phyloP scores from a whole-genome alignment of 1,140 invertebrate genomes.

The Drosophila pachea region DNA sequence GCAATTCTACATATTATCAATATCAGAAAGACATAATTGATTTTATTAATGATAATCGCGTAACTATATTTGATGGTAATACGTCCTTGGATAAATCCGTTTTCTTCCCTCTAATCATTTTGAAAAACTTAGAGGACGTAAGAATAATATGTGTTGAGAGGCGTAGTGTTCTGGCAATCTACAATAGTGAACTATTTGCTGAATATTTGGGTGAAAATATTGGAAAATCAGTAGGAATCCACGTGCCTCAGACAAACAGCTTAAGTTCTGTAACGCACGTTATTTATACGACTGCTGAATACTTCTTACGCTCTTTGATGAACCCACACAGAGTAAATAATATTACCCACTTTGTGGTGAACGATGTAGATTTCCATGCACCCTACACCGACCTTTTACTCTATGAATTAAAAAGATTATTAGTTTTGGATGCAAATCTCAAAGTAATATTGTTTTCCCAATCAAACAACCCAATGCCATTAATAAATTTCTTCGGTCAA shows the following conservation, averaged over 20 bases:
- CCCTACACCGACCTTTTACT: slow-evolving; percentile 94
- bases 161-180: slow-evolving; percentile 49
- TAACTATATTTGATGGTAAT: slow-evolving; percentile 52
- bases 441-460: slow-evolving; percentile 91
- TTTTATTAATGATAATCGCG: slow-evolving; percentile 36
- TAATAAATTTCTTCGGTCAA: slow-evolving; percentile 56
- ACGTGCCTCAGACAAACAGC: slow-evolving; percentile 87
- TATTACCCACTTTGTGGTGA: slow-evolving; percentile 92
- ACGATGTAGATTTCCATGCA: slow-evolving; percentile 96
- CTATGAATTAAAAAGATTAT: slow-evolving; percentile 87
- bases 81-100: slow-evolving; percentile 55
- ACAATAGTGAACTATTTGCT: slow-evolving; percentile 80
- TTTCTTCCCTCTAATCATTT: slow-evolving; percentile 48
- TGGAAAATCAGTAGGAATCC: slow-evolving; percentile 94
- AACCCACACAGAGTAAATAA: slow-evolving; percentile 78
- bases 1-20: slow-evolving; percentile 1
- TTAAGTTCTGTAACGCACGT: slow-evolving; percentile 52
- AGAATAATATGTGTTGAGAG: slow-evolving; percentile 62
- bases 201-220: slow-evolving; percentile 91
- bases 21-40: slow-evolving; percentile 29
- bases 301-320: slow-evolving; percentile 56
- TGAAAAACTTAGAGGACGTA: slow-evolving; percentile 45
- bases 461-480: slow-evolving; percentile 13
- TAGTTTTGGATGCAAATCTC: slow-evolving; percentile 85
- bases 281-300: slow-evolving; percentile 58